Base-by-base conservation (phyloP, 1,140 invertebrate genomes). In the Tigriopus japonicus region DNA sequence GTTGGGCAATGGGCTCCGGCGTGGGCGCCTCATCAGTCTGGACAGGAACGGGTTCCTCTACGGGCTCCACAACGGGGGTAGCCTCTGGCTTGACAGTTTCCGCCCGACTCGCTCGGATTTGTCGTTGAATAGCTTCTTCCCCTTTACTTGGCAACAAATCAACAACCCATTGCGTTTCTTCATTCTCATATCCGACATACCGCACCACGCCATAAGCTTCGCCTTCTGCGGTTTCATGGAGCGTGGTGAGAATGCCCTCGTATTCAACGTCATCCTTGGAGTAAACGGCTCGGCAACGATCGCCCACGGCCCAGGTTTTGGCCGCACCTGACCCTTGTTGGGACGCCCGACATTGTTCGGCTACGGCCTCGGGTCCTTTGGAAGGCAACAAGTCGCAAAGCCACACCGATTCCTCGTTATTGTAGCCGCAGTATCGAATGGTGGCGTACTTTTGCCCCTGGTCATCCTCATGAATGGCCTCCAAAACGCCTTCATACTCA, bases 101-200 rank as follows among this genome's bases (percentile, higher is more conserved):
- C 3, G 0, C 78, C 80, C 28, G 75, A 70, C 1, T 49, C 2
- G 3, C 45, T 2, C n/a, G n/a, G 21, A 49, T 49, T 49, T 49
- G 45, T 17, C 6, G 2, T 49, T 49, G n/a, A 49, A 15, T 15
- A 10, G 45, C 45, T 21, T 49, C 45, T 2, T 3, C n/a, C 3
- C 45, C 45, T 17, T 49, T 3, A 10, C 45, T 49, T 2, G 21
- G n/a, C 21, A 17, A 6, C 6, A 49, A 10, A 21, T 49, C 45
- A 49, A 21, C 45, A 3, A 49, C 2, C 45, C 45, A 49, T 21
- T 49, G 45, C 3, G 45, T 17, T 10, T 49, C 45, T 49, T 49
- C 45, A 21, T 49, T 49, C 6, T 21, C 45, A 49, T 49, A 49
- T 2, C 45, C 45, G 3, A 49, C n/a, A 21, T 6, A 49, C 12